Percentiles rank a stretch among this genome's conserved stretches.
These are phyloP conservation scores for Muschampia staudingeri DNA, from an alignment of 2,888 invertebrate genomes.

Conservation along the genomic window DNA sequence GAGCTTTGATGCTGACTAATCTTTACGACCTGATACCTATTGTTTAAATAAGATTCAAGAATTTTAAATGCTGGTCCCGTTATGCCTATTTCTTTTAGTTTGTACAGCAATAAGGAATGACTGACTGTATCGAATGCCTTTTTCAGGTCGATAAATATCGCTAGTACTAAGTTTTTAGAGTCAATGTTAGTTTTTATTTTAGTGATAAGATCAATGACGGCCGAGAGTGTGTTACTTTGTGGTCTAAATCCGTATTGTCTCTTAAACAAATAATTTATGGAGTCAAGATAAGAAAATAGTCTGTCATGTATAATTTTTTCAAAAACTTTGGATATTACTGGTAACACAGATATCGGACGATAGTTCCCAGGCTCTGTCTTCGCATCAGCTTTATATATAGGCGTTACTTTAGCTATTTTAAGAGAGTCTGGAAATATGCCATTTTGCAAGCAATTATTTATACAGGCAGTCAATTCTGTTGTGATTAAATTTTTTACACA, in stretches of 20 bases:
- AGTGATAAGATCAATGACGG: neutral
- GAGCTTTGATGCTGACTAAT: neutral
- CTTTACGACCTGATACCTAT: neutral
- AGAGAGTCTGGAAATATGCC: conserved; percentile 15
- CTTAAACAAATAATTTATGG: neutral
- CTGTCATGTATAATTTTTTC: neutral
- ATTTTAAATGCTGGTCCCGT: neutral
- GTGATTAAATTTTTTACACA: neutral
- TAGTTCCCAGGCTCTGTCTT: conserved; percentile 61
- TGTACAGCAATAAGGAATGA: neutral
- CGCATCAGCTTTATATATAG: conserved; percentile 58
- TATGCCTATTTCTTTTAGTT: neutral
- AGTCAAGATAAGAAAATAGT: neutral
- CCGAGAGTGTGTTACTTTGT: neutral
- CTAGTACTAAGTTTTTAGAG: neutral
- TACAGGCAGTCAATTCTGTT: neutral
- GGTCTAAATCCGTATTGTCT: neutral
- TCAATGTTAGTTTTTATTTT: neutral
- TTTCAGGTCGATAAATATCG: neutral
- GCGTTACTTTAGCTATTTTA: conserved; percentile 61
- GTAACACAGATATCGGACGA: conserved; percentile 55
- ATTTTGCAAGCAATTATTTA: neutral
- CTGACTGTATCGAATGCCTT: neutral
- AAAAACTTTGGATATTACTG: conserved; percentile 28
- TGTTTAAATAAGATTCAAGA: neutral